Conservation (phyloP, 2,797 vertebrate species). For the Rachycentron canadum region DNA sequence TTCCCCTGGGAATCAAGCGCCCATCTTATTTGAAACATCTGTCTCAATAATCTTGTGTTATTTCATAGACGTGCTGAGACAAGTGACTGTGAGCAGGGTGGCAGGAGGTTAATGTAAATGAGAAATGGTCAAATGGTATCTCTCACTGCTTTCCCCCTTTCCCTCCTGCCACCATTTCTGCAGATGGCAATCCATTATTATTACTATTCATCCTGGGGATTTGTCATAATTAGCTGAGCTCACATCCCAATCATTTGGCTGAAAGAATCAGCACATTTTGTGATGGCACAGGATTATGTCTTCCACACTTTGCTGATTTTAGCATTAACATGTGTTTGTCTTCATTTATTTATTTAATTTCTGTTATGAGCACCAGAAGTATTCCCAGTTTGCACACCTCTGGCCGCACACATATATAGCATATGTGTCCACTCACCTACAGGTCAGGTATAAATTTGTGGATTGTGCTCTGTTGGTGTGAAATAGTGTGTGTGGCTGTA, state of each 20-base stretch:
- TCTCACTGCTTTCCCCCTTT: conserved; percentile 12
- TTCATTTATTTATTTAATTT: conserved; percentile 19
- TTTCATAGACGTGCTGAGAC: conserved; percentile 51
- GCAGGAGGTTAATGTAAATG: conserved; percentile 69
- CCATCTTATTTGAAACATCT: conserved; percentile 62
- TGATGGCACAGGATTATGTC: conserved; percentile 52
- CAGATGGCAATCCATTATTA: conserved; percentile 65
- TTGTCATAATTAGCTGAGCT: conserved; percentile 74
- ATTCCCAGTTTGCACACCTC: too few species aligned
- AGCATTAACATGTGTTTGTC: conserved; percentile 37
- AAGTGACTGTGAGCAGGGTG: conserved; percentile 43
- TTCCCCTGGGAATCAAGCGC: conserved; percentile 43
- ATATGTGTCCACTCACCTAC: background rate
- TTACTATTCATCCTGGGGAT: conserved; percentile 61
- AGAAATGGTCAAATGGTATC: conserved; percentile 55
- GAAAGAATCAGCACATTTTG: conserved; percentile 62
- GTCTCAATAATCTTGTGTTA: conserved; percentile 63
- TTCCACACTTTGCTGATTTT: conserved; percentile 36
- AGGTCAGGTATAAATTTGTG: background rate
- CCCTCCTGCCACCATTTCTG: conserved; percentile 39
- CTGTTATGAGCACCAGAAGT: background rate
- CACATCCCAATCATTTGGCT: conserved; percentile 62
- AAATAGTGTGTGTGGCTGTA: background rate
- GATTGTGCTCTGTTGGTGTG: background rate
- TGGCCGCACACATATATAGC: background rate